phyloP scores from a whole-genome alignment of 2,797 vertebrate genomes.

The Spinus olivaceus region DNA sequence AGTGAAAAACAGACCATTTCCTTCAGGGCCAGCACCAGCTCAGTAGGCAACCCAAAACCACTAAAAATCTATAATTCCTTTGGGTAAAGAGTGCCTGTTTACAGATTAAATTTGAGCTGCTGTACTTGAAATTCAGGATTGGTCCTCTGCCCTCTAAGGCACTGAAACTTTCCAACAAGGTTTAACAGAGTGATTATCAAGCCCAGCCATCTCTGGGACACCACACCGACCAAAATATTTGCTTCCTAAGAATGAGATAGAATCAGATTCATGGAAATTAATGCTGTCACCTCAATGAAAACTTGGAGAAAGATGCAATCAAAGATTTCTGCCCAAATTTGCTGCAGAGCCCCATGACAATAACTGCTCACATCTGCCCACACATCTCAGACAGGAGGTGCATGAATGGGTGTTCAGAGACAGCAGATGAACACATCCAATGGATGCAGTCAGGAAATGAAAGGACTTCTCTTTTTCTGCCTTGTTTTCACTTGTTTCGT shows the following conservation, averaged over 20 bases:
- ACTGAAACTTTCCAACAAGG: slow-evolving; percentile 4
- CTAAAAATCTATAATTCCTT: not conserved
- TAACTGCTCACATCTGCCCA: slow-evolving; percentile 41
- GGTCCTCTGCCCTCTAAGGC: not conserved
- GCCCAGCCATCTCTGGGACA: slow-evolving; percentile 14
- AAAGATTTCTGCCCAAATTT: slow-evolving; percentile 19
- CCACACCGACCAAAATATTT: slow-evolving; percentile 13
- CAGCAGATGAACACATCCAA: slow-evolving; percentile 17
- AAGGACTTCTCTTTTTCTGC: not conserved
- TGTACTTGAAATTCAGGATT: not conserved
- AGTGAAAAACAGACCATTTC: not conserved
- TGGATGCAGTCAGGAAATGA: slow-evolving; percentile 32
- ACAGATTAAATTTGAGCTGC: not conserved
- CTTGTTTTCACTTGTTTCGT: slow-evolving; percentile 30
- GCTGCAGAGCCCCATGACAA: not conserved
- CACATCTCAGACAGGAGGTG: not conserved
- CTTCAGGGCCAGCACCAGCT: not conserved
- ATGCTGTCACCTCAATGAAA: slow-evolving; percentile 37
- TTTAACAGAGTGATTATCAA: not conserved
- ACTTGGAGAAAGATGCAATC: slow-evolving; percentile 5
- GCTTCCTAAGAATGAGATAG: slow-evolving; percentile 14
- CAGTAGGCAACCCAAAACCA: not conserved
- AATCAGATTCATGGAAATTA: slow-evolving; percentile 44
- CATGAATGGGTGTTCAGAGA: slow-evolving; percentile 31
- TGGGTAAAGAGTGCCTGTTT: not conserved